Base-by-base conservation (phyloP, 2,113 vertebrate species). In the Ophiodon elongatus region DNA sequence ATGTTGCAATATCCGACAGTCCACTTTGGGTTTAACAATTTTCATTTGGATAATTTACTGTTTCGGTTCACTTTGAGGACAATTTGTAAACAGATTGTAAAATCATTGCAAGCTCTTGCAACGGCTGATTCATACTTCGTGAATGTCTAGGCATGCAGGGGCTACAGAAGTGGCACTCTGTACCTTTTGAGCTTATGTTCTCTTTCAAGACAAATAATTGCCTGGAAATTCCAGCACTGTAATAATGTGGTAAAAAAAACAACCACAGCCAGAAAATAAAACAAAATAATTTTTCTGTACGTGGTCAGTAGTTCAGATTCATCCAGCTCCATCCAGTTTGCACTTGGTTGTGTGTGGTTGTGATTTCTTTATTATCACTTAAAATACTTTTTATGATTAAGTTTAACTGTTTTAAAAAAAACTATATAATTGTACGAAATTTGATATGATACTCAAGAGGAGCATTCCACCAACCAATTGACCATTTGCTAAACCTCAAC, bases 101-200 rank as follows among this genome's bases (percentile, higher is more conserved):
- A 76, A 65, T 71, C 0, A 1, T 60, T 73, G 52, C 43, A 45
- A 73, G 19, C 19, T 63, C 39, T 14, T 50, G 65, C 43, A 52
- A 5, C 1, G 29, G 39, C 29, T 67, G 56, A 77, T 81, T 79
- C 67, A 75, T 64, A 4, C 37, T 39, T 56, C 8, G 27, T 23
- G 73, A 66, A 66, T 52, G 73, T 80, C 75, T 63, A 35, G 60
- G 68, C 83, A 50, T 75, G 64, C 41, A 73, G 52, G 39, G 72
- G 66, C 75, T 76, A 35, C 35, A 64, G 45, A 79, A 41, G 25
- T 78, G 66, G 10, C 66, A 45, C 11, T 35, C 35, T 63, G 37
- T 39, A 63, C 37, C 31, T 35, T 47, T 62, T 66, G 68, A 39
- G 10, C 70, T 70, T 8, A 1, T 21, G 56, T 76, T 80, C 73